Base-by-base conservation (phyloP, 2,888 invertebrate species). In the Cremastinae sp. region DNA sequence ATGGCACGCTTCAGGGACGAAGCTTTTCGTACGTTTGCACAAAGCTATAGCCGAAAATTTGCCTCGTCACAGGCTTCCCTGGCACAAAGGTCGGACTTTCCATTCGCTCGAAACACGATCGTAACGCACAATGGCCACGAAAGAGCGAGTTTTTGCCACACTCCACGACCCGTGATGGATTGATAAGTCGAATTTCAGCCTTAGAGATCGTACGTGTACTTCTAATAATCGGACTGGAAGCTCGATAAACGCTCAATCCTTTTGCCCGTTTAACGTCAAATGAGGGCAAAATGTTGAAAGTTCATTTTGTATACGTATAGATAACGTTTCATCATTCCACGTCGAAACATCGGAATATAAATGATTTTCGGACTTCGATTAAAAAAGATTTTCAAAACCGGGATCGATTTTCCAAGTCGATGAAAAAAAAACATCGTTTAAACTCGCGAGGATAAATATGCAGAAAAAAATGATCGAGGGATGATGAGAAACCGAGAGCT, bases 31-130 rank as follows among this genome's bases (percentile, higher is more conserved):
- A 39, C 64, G 47, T 37, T 64, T 16, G 37, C 56, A 14, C 12
- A 62, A 45, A 47, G 47, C 45, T 59, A n/a, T n/a, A 49, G 62
- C 39, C 47, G 47, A 55, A 49, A 64, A 71, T 49, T 47, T 49
- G 41, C 9, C 51, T 22, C 28, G 39, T 47, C 41, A 64, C 49
- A 58, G 22, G 56, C 56, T 12, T 0, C 1, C 45, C n/a, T 1
- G 12, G 12, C 45, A 45, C 45, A 45, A 45, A 45, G 14, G 45
- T 1, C 45, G 14, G 45, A 12, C 14, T 14, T 45, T 45, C 9
- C 12, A 45, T 45, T 45, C 45, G 45, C 41, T 41, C 14, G 45
- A n/a, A 45, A 45, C 45, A 45, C 14, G 45, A 45, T 45, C 45
- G 14, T 45, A 12, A 14, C 28, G 28, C 45, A 12, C 14, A 45